phyloP scores from a whole-genome alignment of 2,888 invertebrate species.

The Pemphredon lugubris region DNA sequence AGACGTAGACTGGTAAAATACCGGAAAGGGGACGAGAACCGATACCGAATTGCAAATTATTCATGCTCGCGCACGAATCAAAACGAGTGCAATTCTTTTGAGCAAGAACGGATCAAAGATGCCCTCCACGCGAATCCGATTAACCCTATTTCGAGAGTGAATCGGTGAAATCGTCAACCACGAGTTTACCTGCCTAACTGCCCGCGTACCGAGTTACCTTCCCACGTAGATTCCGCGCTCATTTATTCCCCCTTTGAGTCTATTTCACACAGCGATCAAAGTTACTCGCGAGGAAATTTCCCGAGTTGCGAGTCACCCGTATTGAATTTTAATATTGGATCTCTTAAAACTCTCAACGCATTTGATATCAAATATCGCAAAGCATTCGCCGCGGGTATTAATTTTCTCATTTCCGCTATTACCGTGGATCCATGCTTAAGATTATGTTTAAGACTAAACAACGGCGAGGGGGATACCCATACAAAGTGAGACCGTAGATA shows the following conservation, averaged over 20 bases:
- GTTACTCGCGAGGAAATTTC: slow-evolving; percentile 7
- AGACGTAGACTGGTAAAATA: slow-evolving; percentile 31
- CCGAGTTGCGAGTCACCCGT: background rate
- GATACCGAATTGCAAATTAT: slow-evolving; percentile 64
- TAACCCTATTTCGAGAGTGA: slow-evolving; percentile 71
- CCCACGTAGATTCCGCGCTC: slow-evolving; percentile 22
- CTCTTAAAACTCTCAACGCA: background rate
- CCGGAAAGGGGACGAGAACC: slow-evolving; percentile 48
- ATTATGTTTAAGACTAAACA: too few species aligned
- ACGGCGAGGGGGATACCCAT: too few species aligned
- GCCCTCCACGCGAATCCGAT: slow-evolving; percentile 67
- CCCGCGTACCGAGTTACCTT: background rate
- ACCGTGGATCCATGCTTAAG: too few species aligned
- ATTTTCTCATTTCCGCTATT: too few species aligned
- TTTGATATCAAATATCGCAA: too few species aligned
- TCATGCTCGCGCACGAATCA: slow-evolving; percentile 59
- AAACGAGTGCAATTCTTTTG: slow-evolving; percentile 59
- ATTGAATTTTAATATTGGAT: slow-evolving; percentile 13
- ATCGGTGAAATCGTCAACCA: slow-evolving; percentile 52
- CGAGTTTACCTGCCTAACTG: slow-evolving; percentile 33
- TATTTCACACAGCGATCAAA: slow-evolving; percentile 32
- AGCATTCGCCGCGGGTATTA: too few species aligned
- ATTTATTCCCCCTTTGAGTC: slow-evolving; percentile 20
- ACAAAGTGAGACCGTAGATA: too few species aligned
- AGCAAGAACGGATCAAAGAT: slow-evolving; percentile 65